Evolutionary conservation across 1,140 invertebrate genomes (phyloP), one percentile per base, ranked within the genome.

Genomic region (Calliopsis andreniformis): DNA sequence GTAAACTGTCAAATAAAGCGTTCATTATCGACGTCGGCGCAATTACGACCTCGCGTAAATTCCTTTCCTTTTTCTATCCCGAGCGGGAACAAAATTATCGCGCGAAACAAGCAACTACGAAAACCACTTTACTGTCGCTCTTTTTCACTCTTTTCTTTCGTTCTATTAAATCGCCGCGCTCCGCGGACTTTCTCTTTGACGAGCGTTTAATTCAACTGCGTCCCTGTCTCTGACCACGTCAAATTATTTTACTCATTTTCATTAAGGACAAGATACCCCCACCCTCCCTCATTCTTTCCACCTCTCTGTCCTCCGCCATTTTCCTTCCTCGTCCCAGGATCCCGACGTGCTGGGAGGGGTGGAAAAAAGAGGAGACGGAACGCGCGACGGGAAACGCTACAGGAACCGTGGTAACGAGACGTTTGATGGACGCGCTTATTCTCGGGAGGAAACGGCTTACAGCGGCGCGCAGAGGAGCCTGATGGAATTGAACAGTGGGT

Each of bases 341-440:
- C 42, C 25, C 20, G 7, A 35, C 32, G 20, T 2, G 63, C 18
- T 20, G 10, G 6, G 49, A 28, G 14, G 0, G 14, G 10, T 1
- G 1, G 6, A 5, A 18, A 42, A 43, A 12, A 3, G 42, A 5
- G 18, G 25, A 75, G 77, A 83, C 79, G 85, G 83, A 86, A 28
- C 76, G 78, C 59, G 70, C 51, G 20, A 43, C 32, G 51, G 79
- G 75, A 83, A 53, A 70, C 59, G 71, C 39, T 59, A 71, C 69
- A 70, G 81, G 80, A 83, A 78, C 73, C 63, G 79, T 59, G 59
- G 71, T 91, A 91, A 91, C 87, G 85, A 91, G 90, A 91, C 90
- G 85, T 91, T 90, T 91, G 89, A 91, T 75, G 76, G 90, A 90
- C 90, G 86, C 83, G 87, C 84, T 89, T 91, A 91, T 91, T 89